Base-by-base conservation (phyloP, 2,888 invertebrate genomes). In the Doris montereyensis region DNA sequence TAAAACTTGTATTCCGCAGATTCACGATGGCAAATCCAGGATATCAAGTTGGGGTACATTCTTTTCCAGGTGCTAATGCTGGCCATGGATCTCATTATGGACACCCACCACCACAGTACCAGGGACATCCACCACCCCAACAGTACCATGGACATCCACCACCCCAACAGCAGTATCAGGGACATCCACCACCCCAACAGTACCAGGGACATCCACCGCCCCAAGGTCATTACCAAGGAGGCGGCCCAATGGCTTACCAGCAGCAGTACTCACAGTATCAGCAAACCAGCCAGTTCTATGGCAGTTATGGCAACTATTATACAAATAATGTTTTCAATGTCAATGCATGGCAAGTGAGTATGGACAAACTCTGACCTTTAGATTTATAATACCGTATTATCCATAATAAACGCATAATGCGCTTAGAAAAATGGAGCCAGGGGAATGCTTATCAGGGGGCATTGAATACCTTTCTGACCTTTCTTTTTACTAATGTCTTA, bases 321-420 rank as follows among this genome's bases (percentile, higher is more conserved):
- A 83, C 84, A 65, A 78, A 87, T 13, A 87, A 82, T 79, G 87
- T 86, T 3, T 87, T 87, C 77, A 75, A 82, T 17, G 82, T 83
- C 65, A 84, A 86, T 70, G 87, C 87, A 10, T 87, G 86, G 86
- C 86, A 88, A 87, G 88, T 88, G 79, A 32, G 52, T 41, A 41
- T n/a, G n/a, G n/a, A n/a, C n/a, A n/a, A n/a, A n/a, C n/a, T n/a
- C n/a, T n/a, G n/a, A n/a, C n/a, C n/a, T n/a, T n/a, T n/a, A n/a
- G n/a, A n/a, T n/a, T n/a, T n/a, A n/a, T n/a, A n/a, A n/a, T n/a
- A n/a, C n/a, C n/a, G n/a, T n/a, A n/a, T n/a, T n/a, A n/a, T n/a
- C n/a, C n/a, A n/a, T n/a, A n/a, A n/a, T n/a, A n/a, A n/a, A n/a
- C n/a, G n/a, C n/a, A n/a, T n/a, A n/a, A n/a, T n/a, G n/a, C n/a